A percentile compares a stretch with the other conserved stretches of the same genome.
Conservation (phyloP, 2,113 vertebrate species). For the Proteles cristata region DNA sequence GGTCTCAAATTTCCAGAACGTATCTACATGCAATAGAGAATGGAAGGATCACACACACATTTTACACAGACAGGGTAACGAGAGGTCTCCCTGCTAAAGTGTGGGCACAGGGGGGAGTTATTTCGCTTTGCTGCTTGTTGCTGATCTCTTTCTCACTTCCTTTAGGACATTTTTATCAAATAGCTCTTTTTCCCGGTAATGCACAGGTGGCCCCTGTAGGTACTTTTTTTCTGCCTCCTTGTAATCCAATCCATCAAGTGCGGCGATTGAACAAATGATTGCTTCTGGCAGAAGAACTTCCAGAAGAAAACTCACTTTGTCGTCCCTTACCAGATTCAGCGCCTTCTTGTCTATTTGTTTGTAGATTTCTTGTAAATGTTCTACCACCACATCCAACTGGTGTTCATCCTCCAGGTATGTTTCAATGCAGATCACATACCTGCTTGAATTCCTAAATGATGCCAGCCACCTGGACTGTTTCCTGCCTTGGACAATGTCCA, state of each 20-base stretch:
- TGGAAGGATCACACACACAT: neutral
- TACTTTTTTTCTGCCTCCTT: conserved; percentile 93
- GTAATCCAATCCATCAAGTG: conserved; percentile 88
- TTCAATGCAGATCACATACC: conserved; percentile 82
- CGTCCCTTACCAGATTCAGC: conserved; percentile 65
- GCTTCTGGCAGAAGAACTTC: conserved; percentile 96
- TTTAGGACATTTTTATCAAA: conserved; percentile 83
- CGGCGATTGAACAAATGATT: conserved; percentile 92
- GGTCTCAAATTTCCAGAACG: neutral
- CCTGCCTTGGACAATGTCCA: conserved; percentile 89
- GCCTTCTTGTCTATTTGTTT: conserved; percentile 43
- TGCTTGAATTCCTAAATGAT: conserved; percentile 81
- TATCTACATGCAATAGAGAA: too few relatives aligned
- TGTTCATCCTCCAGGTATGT: conserved; percentile 93
- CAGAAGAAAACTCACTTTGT: conserved; percentile 87
- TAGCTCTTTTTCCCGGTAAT: conserved; percentile 81
- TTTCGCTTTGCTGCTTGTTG: fast-evolving
- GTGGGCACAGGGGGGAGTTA: neutral
- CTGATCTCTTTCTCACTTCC: neutral
- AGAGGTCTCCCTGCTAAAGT: neutral
- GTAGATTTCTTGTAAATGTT: conserved; percentile 88
- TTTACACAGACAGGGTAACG: neutral
- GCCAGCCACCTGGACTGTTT: conserved; percentile 91
- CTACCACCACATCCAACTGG: conserved; percentile 90
- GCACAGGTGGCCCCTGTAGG: conserved; percentile 88